Percentiles rank a stretch among this genome's conserved stretches.
These are phyloP conservation scores for Panzeria rudis DNA, from an alignment of 2,888 invertebrate species.

Conservation along the genomic window DNA sequence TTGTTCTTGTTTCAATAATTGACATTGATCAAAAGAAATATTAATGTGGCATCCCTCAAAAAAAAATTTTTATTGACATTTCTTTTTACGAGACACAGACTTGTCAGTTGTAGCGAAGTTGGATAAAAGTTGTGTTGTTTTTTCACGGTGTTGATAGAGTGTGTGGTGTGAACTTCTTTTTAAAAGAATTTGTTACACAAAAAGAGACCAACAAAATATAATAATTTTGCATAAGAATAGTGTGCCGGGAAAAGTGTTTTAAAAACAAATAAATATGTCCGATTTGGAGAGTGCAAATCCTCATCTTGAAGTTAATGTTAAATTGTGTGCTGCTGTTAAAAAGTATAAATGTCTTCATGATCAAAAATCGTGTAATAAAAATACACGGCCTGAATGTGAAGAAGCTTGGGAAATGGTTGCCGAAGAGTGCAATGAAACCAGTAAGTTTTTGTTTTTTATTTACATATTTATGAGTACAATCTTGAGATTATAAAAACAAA, in stretches of 20 bases:
- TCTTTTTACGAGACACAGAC: not conserved
- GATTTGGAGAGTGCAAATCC: conserved; percentile 29
- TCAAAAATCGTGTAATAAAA: conserved; percentile 66
- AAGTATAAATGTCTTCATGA: conserved; percentile 77
- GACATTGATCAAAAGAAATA: conserved; percentile 1
- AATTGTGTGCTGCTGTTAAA: conserved; percentile 76
- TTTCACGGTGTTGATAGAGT: conserved; percentile 27
- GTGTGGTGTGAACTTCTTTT: conserved; percentile 5
- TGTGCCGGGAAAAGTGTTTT: too few relatives aligned
- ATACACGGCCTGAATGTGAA: conserved; percentile 68
- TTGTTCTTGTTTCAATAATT: conserved; percentile 26
- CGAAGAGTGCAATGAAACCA: conserved; percentile 60
- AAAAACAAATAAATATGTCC: conserved; percentile 12
- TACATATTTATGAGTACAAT: not conserved
- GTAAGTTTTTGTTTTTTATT: conserved; percentile 68
- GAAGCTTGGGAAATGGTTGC: conserved; percentile 75
- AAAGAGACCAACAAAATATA: not conserved
- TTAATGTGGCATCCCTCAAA: conserved; percentile 32
- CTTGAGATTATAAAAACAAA: not conserved
- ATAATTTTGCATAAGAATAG: too few relatives aligned
- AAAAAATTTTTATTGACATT: conserved; percentile 21
- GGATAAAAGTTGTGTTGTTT: conserved; percentile 27
- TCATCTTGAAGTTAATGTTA: conserved; percentile 66
- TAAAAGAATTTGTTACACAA: conserved; percentile 4
- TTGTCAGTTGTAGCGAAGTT: conserved; percentile 21